A percentile compares a stretch with the other conserved stretches of the same genome.
Conservation (phyloP, 2,797 vertebrate genomes). For the Benthosema pterotum region DNA sequence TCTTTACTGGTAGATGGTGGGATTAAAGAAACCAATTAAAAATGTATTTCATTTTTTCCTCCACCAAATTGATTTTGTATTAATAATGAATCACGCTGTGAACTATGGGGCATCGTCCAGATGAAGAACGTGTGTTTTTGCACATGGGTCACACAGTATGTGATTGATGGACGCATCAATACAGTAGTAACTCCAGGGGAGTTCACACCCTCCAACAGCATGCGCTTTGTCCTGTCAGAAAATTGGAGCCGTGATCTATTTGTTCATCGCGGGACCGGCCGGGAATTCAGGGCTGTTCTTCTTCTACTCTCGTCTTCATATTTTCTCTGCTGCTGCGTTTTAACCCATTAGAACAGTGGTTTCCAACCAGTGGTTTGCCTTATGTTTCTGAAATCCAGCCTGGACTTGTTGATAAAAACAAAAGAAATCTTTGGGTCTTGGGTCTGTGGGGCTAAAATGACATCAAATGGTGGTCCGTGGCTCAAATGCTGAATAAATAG, state of each 20-base stretch:
- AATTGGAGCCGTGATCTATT: conserved; percentile 9
- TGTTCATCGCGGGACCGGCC: conserved; percentile 25
- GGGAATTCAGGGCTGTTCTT: no score
- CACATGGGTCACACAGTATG: not conserved
- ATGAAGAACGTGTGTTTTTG: not conserved
- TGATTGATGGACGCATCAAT: conserved; percentile 39
- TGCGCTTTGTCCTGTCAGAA: conserved; percentile 1
- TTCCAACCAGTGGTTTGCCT: no score
- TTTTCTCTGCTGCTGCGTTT: not conserved
- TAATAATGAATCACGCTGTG: conserved; percentile 5
- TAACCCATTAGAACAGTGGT: not conserved
- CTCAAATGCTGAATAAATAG: no score
- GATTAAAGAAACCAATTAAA: no score
- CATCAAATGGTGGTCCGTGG: no score
- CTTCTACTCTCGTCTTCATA: not conserved
- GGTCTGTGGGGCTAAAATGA: no score
- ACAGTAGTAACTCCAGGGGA: conserved; percentile 13
- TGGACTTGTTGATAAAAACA: no score
- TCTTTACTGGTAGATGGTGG: no score
- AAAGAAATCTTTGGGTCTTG: no score
- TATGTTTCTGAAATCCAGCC: no score
- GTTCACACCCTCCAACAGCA: not conserved
- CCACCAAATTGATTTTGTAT: not conserved
- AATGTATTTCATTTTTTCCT: no score
- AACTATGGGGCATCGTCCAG: not conserved